Percentiles rank a stretch among this genome's conserved stretches.
phyloP scores from a whole-genome alignment of 2,113 vertebrate genomes.

The Oryzias celebensis region DNA sequence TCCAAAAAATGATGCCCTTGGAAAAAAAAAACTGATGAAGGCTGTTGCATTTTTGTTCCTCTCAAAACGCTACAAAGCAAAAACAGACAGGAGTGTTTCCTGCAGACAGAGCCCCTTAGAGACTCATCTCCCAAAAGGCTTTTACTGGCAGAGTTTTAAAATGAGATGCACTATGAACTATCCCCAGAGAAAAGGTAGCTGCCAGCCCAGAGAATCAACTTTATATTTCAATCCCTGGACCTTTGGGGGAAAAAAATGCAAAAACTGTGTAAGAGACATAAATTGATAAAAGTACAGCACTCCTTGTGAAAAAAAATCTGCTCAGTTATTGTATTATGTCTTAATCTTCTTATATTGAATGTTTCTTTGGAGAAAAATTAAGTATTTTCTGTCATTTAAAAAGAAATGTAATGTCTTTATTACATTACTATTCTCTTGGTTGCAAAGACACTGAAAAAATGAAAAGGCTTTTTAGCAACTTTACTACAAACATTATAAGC shows the following conservation, averaged over 20 bases:
- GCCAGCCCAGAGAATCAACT: slow-evolving; percentile 45
- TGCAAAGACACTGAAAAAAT: too few species aligned
- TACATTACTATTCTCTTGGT: too few species aligned
- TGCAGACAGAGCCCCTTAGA: slow-evolving; percentile 37
- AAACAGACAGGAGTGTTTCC: slow-evolving; percentile 37
- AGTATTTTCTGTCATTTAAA: too few species aligned
- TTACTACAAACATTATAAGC: too few species aligned
- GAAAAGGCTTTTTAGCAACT: too few species aligned
- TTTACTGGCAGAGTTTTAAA: slow-evolving; percentile 59
- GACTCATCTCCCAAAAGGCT: slow-evolving; percentile 50
- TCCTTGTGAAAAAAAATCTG: neutral
- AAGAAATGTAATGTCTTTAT: too few species aligned
- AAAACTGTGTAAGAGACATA: slow-evolving; percentile 25
- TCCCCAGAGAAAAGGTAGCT: slow-evolving; percentile 48
- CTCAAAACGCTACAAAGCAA: slow-evolving; percentile 21
- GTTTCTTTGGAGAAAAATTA: too few species aligned
- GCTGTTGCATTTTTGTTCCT: slow-evolving; percentile 28
- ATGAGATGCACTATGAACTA: slow-evolving; percentile 40
- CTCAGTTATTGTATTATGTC: slow-evolving; percentile 22
- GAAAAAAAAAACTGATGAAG: neutral
- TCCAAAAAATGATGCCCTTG: too few species aligned
- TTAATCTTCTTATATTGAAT: too few species aligned
- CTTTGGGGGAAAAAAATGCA: slow-evolving; percentile 19
- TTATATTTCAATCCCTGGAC: slow-evolving; percentile 34
- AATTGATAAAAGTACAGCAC: slow-evolving; percentile 42